Base-by-base conservation (phyloP, 1,140 invertebrate species). In the Thaumatotibia leucotreta region DNA sequence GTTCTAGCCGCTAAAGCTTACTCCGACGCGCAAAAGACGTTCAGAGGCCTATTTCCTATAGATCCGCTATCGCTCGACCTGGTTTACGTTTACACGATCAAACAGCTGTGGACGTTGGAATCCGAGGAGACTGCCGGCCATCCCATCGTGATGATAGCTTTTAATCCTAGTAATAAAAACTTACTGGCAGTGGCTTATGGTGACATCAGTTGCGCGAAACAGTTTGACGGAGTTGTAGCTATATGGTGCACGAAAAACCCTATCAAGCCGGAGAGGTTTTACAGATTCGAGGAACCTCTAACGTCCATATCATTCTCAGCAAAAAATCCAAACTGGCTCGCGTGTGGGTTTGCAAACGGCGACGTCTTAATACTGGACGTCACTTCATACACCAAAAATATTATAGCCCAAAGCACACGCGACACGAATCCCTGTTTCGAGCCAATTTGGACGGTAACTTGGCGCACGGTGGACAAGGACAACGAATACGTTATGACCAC, bases 241-340 rank as follows among this genome's bases (percentile, higher is more conserved):
- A 91, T 97, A 68, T 98, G 96, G 95, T 95, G 93, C 69, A 94
- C 97, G 0, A 98, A 98, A 90, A 98, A 97, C 87, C 97, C 97
- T 0, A 93, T 94, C 8, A 94, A 95, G 75, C 97, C 97, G 0
- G 97, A 97, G 80, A 92, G 94, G 70, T 76, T 92, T 0, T 97
- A 94, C 77, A 67, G 86, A 6, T 97, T 96, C 68, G 77, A 93
- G 9, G 93, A 92, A 71, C 93, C 96, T 0, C 93, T 97, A 0
- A 95, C 96, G 20, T 93, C 94, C 35, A 83, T 97, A 1, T 92
- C 95, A 61, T 96, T 97, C 89, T 96, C 96, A 45, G 88, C 85
- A 0, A 82, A 85, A 20, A 91, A 92, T 65, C 94, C 96, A 0
- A 95, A 97, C 85, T 92, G 96, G 72, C 79, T 98, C 1, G 96